Conservation (phyloP, 2,797 vertebrate genomes). For the Eulemur coronatus region DNA sequence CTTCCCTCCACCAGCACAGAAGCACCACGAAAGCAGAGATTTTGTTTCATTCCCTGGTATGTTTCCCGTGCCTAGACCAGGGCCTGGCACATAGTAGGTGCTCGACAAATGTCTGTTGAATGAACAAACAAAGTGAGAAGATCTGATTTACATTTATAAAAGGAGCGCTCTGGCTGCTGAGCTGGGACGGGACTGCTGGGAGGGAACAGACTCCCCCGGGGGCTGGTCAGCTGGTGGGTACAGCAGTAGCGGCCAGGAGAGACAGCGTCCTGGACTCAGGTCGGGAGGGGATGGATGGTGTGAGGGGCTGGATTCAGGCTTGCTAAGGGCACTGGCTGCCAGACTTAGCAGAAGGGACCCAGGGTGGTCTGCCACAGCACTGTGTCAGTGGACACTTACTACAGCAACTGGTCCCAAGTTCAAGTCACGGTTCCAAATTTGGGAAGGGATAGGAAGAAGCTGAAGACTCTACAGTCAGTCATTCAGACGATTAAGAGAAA, state of each 20-base stretch:
- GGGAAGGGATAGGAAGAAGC: background rate
- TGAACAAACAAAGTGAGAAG: background rate
- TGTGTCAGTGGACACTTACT: background rate
- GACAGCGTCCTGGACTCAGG: accelerated
- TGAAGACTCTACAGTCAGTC: background rate
- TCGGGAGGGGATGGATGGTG: accelerated
- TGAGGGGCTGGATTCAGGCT: background rate
- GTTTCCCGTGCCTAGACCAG: background rate
- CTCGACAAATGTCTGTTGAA: background rate
- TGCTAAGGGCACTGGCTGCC: background rate
- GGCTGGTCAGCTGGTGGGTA: background rate
- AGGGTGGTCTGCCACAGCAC: background rate
- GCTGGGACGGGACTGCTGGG: accelerated
- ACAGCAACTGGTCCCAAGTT: background rate
- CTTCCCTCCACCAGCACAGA: background rate
- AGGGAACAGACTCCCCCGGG: background rate
- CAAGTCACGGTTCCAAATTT: background rate
- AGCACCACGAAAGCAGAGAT: background rate
- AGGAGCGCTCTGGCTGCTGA: background rate
- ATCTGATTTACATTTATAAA: background rate
- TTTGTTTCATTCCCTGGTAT: background rate
- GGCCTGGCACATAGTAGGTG: background rate
- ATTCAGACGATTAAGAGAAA: background rate
- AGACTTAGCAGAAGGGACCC: background rate
- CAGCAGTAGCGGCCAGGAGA: background rate